Base-by-base conservation (phyloP, 1,140 invertebrate genomes). In the Anastrepha ludens region DNA sequence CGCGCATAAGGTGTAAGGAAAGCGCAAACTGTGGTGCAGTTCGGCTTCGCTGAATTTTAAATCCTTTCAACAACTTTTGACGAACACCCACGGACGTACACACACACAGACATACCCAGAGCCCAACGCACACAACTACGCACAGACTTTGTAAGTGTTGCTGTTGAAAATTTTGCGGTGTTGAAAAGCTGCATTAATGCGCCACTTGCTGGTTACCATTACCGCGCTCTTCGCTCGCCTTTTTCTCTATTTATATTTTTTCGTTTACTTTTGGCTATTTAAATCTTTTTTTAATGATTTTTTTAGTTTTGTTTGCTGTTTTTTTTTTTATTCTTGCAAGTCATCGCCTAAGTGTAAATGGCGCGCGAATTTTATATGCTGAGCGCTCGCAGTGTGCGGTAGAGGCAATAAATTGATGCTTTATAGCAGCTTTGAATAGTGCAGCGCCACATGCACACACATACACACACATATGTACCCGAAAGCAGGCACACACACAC, bases 11-110 rank as follows among this genome's bases (percentile, higher is more conserved):
- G 74, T 81, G 74, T 50, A 58, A 58, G 74, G 47, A 55, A 81
- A 29, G 74, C 74, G 20, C 74, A 81, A 50, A 50, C 74, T 81
- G 74, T 81, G 74, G 74, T n/a, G 74, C 8, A 20, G 74, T 81
- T 81, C 74, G 47, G 74, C 74, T 81, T 81, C 47, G 74, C 74
- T 81, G 74, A 81, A 81, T 81, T 81, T 81, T 55, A 81, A 81
- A 81, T 81, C 74, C 74, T 81, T 81, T 81, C 74, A 81, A 81
- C 74, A 81, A 81, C 74, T 81, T 81, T 81, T 55, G 20, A 5
- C 74, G 44, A 29, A 44, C 15, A 70, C 41, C 44, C 67, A 20
- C 44, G 55, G 11, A 81, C 74, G 44, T 0, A 81, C 17, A 7
- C 74, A 29, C 11, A 55, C 50, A 55, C 50, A 6, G 11, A 0